Evolutionary conservation across 2,113 vertebrate genomes (phyloP).

Genomic region (Brevimyrus niger): DNA sequence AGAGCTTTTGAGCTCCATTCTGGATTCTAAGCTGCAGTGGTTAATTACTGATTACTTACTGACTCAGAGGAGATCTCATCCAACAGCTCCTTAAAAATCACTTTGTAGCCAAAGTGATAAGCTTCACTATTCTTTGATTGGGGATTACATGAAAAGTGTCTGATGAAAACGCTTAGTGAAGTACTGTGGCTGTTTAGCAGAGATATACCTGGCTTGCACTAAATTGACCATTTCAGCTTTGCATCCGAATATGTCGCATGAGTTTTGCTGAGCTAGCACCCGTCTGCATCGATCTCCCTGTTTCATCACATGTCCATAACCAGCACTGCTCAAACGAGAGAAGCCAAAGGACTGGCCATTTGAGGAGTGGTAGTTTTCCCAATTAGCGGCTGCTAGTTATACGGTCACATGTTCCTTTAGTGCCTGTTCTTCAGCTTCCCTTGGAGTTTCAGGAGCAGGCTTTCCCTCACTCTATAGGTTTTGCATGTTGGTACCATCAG

Average conservation of each 20-base stretch:
- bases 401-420: not conserved
- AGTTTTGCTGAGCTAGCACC: not conserved
- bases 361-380: not conserved
- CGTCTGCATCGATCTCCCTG: not conserved
- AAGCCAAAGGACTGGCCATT: not conserved
- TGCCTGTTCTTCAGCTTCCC: not conserved
- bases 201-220: not conserved
- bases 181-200: not conserved
- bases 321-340: not conserved
- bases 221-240: slow-evolving; percentile 15
- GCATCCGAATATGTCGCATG: slow-evolving; percentile 3
- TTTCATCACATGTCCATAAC: not conserved
- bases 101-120: not conserved
- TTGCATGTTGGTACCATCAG: not conserved
- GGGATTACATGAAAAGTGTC: not conserved
- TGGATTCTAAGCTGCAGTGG: slow-evolving; percentile 21
- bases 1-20: slow-evolving; percentile 24
- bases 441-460: not conserved
- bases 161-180: not conserved
- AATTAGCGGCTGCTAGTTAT: not conserved
- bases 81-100: not conserved
- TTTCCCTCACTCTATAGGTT: not conserved
- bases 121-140: not conserved
- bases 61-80: not conserved
- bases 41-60: not conserved